Percentiles rank a stretch among this genome's conserved stretches.
These are phyloP conservation scores for Neosilurus mollespiculum DNA, from an alignment of 2,797 vertebrate genomes.

Conservation along the genomic window DNA sequence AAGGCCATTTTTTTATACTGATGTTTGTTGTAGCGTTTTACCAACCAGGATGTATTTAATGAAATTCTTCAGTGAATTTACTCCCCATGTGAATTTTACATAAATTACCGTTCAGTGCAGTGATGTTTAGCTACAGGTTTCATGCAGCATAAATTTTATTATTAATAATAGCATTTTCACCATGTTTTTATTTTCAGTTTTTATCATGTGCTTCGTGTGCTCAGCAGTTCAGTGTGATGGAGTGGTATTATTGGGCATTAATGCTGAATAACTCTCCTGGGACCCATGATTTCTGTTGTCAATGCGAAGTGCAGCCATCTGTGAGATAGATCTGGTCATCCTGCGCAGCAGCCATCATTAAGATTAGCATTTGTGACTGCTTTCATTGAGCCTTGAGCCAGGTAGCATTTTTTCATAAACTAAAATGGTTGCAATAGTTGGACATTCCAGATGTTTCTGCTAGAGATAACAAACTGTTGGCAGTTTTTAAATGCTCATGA, in stretches of 20 bases:
- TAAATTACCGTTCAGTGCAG: background rate
- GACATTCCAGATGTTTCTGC: background rate
- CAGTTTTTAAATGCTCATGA: background rate
- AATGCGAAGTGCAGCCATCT: slow-evolving; percentile 43
- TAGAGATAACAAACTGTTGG: background rate
- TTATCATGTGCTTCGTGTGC: background rate
- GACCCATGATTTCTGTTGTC: slow-evolving; percentile 39
- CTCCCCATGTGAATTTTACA: background rate
- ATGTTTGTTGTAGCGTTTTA: slow-evolving; percentile 46
- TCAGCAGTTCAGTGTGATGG: slow-evolving; percentile 20
- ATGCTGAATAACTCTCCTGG: slow-evolving; percentile 38
- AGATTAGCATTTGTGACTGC: slow-evolving; percentile 1
- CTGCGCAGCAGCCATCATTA: background rate
- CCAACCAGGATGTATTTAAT: background rate
- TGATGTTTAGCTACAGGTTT: background rate
- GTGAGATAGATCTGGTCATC: slow-evolving; percentile 42
- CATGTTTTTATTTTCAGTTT: background rate
- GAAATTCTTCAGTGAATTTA: background rate
- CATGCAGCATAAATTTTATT: background rate
- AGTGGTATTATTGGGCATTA: slow-evolving; percentile 38
- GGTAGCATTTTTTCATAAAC: background rate
- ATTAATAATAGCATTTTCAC: background rate
- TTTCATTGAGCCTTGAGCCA: background rate
- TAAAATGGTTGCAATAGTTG: background rate
- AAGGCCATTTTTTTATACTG: slow-evolving; percentile 69